Evolutionary conservation across 2,888 invertebrate genomes (phyloP).

Genomic region (Aphidius colemani): DNA sequence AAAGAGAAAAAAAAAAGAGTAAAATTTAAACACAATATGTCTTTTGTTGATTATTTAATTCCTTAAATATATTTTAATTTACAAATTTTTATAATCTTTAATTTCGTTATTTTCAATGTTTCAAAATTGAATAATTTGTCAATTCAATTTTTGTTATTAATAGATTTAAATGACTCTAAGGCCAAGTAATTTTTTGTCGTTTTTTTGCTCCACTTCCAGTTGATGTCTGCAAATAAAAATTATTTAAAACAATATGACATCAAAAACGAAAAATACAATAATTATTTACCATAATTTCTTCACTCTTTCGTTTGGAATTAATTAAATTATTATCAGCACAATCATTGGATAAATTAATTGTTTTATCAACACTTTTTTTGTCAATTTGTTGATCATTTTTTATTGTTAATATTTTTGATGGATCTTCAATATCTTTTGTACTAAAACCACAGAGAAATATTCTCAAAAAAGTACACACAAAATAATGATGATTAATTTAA

Average conservation of each 20-base stretch:
- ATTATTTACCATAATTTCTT: slow-evolving; percentile 21
- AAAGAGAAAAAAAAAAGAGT: background rate
- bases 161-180: slow-evolving; percentile 26
- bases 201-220: slow-evolving; percentile 34
- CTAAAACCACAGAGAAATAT: background rate
- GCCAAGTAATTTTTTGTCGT: slow-evolving; percentile 45
- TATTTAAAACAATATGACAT: background rate
- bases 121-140: background rate
- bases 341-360: slow-evolving; percentile 32
- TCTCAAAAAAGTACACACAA: background rate
- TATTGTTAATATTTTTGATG: background rate
- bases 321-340: slow-evolving; percentile 11
- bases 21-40: slow-evolving; percentile 5
- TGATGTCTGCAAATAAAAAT: slow-evolving; percentile 31
- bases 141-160: background rate
- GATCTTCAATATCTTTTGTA: background rate
- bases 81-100: no score
- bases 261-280: background rate
- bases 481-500: no score
- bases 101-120: background rate
- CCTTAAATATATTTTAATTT: slow-evolving; percentile 21
- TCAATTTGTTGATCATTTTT: background rate
- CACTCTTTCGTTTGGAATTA: slow-evolving; percentile 28
- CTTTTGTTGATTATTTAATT: slow-evolving; percentile 27
- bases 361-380: slow-evolving; percentile 26